Evolutionary conservation across 2,888 invertebrate species (phyloP).

Genomic region (Lampropteryx suffumata): DNA sequence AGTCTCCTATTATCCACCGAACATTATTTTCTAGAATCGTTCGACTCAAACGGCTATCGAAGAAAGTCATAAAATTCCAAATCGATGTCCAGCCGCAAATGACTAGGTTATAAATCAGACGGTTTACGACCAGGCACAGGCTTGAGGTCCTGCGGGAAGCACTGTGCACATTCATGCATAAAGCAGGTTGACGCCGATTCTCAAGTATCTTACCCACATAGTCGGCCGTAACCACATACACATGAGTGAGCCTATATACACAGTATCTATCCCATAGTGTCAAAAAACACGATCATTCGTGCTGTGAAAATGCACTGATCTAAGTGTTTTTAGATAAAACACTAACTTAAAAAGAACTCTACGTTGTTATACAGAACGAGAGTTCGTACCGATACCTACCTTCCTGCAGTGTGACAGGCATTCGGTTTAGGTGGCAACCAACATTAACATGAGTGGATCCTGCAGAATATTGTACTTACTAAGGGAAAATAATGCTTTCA

Average conservation of each 20-base stretch:
- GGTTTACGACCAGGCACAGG: conserved; percentile 53
- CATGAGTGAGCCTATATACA: no score
- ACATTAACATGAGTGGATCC: background rate
- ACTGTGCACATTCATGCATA: conserved; percentile 9
- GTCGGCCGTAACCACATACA: no score
- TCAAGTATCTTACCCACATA: no score
- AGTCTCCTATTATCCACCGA: no score
- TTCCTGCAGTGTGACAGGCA: no score
- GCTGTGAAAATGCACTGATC: no score
- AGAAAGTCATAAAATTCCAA: conserved; percentile 48
- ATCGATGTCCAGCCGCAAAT: conserved; percentile 54
- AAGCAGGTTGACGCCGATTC: background rate
- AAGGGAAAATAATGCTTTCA: conserved; percentile 39
- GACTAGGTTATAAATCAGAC: conserved; percentile 54
- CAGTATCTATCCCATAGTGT: no score
- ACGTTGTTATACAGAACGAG: no score
- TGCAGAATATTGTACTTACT: conserved; percentile 36
- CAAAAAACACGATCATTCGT: no score
- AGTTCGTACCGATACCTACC: no score
- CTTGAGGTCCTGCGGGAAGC: conserved; percentile 44
- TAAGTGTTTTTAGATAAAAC: no score
- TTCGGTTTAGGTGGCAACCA: background rate
- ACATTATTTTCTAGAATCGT: background rate
- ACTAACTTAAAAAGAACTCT: no score
- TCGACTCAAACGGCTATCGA: conserved; percentile 11